Evolutionary conservation across 2,888 invertebrate genomes (phyloP), one percentile per base, ranked within the genome.

Genomic region (Mallateleia sp.): DNA sequence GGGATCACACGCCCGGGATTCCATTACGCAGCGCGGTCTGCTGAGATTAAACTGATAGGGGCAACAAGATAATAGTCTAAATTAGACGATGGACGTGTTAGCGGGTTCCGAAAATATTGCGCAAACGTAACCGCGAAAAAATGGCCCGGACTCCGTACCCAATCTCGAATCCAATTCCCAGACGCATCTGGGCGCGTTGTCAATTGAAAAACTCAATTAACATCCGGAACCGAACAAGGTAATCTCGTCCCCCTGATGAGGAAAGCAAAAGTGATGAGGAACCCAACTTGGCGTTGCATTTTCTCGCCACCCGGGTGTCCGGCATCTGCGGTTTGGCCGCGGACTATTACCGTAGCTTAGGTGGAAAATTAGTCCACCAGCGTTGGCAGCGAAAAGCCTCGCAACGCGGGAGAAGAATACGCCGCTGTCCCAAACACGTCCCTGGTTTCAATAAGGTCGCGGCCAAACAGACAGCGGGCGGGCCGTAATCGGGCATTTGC

Each of bases 401-500:
- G n/a, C n/a, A n/a, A n/a, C n/a, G n/a, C n/a, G n/a, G 42, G 25
- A 78, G 18, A 71, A 34, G 71, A 54, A 71, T 64, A 52, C 24
- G 22, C 28, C n/a, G 34, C n/a, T 62, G 32, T 62, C 9, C 38
- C 28, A 8, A 32, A 47, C n/a, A 5, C 18, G 38, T 45, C 24
- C 56, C 67, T 34, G 32, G 34, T 81, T 81, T 72, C 81, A 81
- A 74, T 28, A 34, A 62, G 52, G 32, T 42, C 34, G 32, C 52
- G 62, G 42, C 22, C 42, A 11, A 47, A 20, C 9, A 60, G 14
- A 25, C 20, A 60, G 45, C 38, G n/a, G 32, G 20, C n/a, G 25
- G 58, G 9, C 20, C 47, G 66, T 75, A 77, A 83, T 78, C 66
- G 60, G 56, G 75, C 64, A 72, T 78, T 79, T 52, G 62, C 62